Conservation (phyloP, 2,888 invertebrate genomes). For the Darwinula stevensoni region DNA sequence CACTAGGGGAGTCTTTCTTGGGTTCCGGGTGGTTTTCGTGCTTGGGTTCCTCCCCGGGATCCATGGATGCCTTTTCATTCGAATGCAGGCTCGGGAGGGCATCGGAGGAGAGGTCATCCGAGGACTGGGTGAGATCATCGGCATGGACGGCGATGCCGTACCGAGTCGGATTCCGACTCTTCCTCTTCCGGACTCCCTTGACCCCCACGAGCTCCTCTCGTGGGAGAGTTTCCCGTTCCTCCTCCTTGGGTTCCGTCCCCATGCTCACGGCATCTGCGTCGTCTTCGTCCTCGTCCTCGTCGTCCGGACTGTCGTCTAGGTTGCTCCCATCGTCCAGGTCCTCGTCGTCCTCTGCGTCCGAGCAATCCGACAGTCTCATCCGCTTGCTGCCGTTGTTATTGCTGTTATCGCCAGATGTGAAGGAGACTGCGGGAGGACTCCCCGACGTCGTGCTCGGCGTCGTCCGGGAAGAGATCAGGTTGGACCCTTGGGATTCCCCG, state of each 20-base stretch:
- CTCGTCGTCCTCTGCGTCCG: not conserved
- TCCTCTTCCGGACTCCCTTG: constrained; percentile 49
- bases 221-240: constrained; percentile 20
- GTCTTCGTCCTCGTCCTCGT: constrained; percentile 10
- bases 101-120: too few relatives aligned
- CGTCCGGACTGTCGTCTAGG: constrained; percentile 10
- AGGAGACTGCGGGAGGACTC: too few relatives aligned
- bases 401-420: too few relatives aligned
- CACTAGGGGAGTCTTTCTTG: constrained; percentile 10
- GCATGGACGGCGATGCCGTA: constrained; percentile 25
- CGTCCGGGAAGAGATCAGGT: not conserved
- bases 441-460: not conserved
- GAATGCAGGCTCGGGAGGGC: too few relatives aligned
- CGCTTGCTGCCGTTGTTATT: constrained; percentile 5
- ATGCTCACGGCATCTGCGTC: constrained; percentile 11
- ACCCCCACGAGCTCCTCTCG: constrained; percentile 25
- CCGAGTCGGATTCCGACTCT: constrained; percentile 58
- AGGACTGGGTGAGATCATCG: too few relatives aligned
- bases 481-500: not conserved
- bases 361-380: not conserved
- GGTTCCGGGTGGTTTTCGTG: too few relatives aligned
- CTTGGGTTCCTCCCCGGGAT: too few relatives aligned
- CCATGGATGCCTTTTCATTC: too few relatives aligned
- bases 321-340: constrained; percentile 1
- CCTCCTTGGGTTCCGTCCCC: constrained; percentile 8